These are phyloP conservation scores for Nesogale talazaci DNA, from an alignment of 2,113 vertebrate species.

Conservation along the genomic window DNA sequence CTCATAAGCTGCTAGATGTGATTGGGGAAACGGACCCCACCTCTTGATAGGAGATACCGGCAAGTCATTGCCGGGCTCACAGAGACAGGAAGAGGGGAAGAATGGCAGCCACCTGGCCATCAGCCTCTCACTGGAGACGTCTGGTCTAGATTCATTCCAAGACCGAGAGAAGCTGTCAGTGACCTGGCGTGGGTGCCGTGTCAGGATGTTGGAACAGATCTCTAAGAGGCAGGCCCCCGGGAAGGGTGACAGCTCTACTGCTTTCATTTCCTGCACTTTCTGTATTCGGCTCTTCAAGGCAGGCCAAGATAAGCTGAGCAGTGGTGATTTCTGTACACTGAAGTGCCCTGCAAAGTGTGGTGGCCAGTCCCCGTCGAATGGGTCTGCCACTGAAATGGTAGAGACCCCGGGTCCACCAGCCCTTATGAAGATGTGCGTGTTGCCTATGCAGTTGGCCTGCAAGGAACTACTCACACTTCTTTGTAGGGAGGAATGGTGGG, in stretches of 20 bases:
- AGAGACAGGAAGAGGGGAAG: background rate
- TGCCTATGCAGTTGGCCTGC: background rate
- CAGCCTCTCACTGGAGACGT: background rate
- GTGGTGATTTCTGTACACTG: background rate
- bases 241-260: too few relatives aligned
- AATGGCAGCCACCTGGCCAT: background rate
- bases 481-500: background rate
- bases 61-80: background rate
- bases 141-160: background rate
- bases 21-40: background rate
- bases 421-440: background rate
- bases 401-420: background rate
- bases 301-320: background rate
- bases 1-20: background rate
- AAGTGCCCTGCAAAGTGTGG: background rate
- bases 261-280: too few relatives aligned
- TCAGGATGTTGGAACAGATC: background rate
- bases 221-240: too few relatives aligned
- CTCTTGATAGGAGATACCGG: background rate
- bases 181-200: background rate
- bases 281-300: too few relatives aligned
- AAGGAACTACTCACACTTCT: background rate
- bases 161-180: background rate
- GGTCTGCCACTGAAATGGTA: background rate
- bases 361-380: background rate